phyloP scores from a whole-genome alignment of 2,113 vertebrate species.

The Clupea harengus region DNA sequence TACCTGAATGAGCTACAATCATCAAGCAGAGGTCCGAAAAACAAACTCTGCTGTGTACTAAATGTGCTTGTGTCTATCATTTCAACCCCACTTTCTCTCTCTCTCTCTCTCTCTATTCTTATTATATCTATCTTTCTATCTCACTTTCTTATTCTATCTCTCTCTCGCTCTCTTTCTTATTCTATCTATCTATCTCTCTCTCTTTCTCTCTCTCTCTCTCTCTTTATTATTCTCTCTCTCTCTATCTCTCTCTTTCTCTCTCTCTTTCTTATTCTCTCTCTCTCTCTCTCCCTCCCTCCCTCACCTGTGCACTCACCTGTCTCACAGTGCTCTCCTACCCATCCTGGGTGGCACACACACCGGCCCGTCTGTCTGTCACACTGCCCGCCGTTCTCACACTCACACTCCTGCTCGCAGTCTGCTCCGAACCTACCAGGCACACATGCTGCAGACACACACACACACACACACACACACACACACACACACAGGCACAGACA shows the following conservation, averaged over 20 bases:
- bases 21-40: not conserved
- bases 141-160: not conserved
- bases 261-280: not conserved
- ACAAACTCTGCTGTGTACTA: not conserved
- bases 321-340: slow-evolving; percentile 77
- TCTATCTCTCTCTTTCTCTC: not conserved
- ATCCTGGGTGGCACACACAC: slow-evolving; percentile 80
- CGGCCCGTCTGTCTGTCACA: slow-evolving; percentile 73
- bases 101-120: too few species aligned
- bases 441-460: slow-evolving; percentile 72
- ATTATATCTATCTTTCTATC: too few species aligned
- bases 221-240: not conserved
- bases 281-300: not conserved
- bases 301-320: slow-evolving; percentile 63
- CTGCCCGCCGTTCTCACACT: slow-evolving; percentile 75
- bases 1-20: not conserved
- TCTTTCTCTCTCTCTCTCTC: not conserved
- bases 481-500: slow-evolving; percentile 19
- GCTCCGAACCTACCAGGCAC: slow-evolving; percentile 65
- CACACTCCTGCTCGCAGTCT: slow-evolving; percentile 73
- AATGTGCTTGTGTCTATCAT: not conserved
- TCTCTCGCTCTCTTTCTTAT: not conserved
- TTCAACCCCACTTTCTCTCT: too few species aligned
- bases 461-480: not conserved
- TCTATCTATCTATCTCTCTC: not conserved